Evolutionary conservation across 2,888 invertebrate genomes (phyloP).

Genomic region (Myathropa florea): DNA sequence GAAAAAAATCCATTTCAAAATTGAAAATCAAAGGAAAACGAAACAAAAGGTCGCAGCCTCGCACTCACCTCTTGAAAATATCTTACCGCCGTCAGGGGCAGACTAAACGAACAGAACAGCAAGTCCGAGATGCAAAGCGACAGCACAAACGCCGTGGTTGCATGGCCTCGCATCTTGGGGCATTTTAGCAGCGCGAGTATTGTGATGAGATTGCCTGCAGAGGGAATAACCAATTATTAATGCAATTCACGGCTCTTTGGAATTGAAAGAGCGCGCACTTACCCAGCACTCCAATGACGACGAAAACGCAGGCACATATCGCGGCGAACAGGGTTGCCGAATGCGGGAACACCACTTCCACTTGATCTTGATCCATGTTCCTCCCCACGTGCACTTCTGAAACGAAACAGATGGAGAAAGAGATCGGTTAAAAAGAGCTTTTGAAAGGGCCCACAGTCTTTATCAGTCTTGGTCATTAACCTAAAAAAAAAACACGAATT

Average conservation of each 20-base stretch:
- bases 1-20: conserved; percentile 10
- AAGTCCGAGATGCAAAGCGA: conserved; percentile 93
- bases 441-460: background rate
- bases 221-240: conserved; percentile 27
- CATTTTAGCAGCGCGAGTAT: conserved; percentile 89
- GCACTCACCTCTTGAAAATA: conserved; percentile 86
- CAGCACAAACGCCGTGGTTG: conserved; percentile 93
- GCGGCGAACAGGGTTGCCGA: conserved; percentile 90
- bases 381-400: conserved; percentile 14
- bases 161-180: conserved; percentile 89
- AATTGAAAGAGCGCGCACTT: conserved; percentile 77
- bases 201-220: conserved; percentile 90
- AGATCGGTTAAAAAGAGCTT: too few relatives aligned
- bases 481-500: conserved; percentile 7
- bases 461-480: conserved; percentile 23
- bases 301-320: conserved; percentile 89
- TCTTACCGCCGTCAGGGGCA: conserved; percentile 91
- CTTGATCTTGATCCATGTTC: conserved; percentile 52
- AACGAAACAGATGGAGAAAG: conserved; percentile 29
- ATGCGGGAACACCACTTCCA: conserved; percentile 83
- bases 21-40: conserved; percentile 11
- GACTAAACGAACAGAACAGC: conserved; percentile 90
- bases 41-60: conserved; percentile 13
- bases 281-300: conserved; percentile 90
- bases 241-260: conserved; percentile 5